These are phyloP conservation scores for Rhea americana DNA, from an alignment of 2,113 vertebrate species.

Conservation along the genomic window DNA sequence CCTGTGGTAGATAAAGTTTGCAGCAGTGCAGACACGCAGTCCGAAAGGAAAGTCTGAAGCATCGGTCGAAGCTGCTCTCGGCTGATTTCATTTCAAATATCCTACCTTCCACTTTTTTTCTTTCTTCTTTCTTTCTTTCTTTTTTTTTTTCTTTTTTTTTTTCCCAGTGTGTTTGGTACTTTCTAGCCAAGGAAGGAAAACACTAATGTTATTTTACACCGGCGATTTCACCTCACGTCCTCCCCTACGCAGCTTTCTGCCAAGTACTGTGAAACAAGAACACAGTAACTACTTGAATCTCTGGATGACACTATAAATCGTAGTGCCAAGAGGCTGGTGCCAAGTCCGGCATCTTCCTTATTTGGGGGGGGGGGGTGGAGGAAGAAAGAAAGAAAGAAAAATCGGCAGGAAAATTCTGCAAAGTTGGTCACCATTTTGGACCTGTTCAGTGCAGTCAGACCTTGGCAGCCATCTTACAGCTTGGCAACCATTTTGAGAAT, in stretches of 20 bases:
- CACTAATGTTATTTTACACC: slow-evolving; percentile 46
- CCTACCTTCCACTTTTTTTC: neutral
- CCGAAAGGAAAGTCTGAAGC: slow-evolving; percentile 62
- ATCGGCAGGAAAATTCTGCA: slow-evolving; percentile 55
- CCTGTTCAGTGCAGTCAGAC: slow-evolving; percentile 73
- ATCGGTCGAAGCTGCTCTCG: slow-evolving; percentile 15
- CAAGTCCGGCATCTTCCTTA: slow-evolving; percentile 86
- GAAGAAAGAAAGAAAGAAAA: neutral
- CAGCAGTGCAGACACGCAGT: slow-evolving; percentile 60
- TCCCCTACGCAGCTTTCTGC: slow-evolving; percentile 76
- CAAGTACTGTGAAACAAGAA: slow-evolving; percentile 82
- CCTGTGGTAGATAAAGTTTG: slow-evolving; percentile 69
- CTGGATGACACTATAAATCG: slow-evolving; percentile 86
- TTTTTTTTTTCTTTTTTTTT: neutral
- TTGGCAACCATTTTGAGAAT: slow-evolving; percentile 99
- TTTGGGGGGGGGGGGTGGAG: slow-evolving; percentile 45
- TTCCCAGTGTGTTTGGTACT: neutral
- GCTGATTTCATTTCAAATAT: slow-evolving; percentile 53
- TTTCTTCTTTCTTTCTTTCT: neutral
- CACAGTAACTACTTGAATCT: slow-evolving; percentile 86
- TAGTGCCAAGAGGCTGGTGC: slow-evolving; percentile 87
- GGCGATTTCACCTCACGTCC: slow-evolving; percentile 73
- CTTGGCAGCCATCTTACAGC: slow-evolving; percentile 98
- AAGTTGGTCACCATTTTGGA: slow-evolving; percentile 80
- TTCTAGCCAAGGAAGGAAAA: slow-evolving; percentile 66